Evolutionary conservation across 2,888 invertebrate genomes (phyloP).

Genomic region (Marronus borbonicus): DNA sequence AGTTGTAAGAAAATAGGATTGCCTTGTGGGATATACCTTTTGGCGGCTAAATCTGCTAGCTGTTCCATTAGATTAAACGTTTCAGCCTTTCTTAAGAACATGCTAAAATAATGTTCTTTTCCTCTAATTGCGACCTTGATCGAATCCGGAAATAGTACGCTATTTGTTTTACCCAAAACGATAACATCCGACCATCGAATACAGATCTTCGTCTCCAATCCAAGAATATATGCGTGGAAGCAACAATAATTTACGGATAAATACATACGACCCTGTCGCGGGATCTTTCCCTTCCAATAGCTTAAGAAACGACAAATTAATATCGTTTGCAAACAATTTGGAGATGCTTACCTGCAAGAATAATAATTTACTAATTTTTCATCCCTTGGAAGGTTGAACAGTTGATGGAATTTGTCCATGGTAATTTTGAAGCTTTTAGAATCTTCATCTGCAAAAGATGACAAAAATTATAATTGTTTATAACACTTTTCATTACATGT

Average conservation of each 20-base stretch:
- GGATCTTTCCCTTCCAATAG: conserved; percentile 93
- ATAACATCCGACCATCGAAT: conserved; percentile 94
- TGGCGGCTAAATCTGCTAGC: conserved; percentile 97
- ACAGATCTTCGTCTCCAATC: conserved; percentile 89
- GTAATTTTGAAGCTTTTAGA: conserved; percentile 84
- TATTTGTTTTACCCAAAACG: conserved; percentile 84
- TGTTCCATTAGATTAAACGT: conserved; percentile 95
- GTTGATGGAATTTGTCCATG: conserved; percentile 86
- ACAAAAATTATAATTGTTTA: neutral
- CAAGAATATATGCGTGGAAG: conserved; percentile 96
- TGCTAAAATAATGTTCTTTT: conserved; percentile 90
- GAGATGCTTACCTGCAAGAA: conserved; percentile 84
- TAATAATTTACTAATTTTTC: conserved; percentile 97
- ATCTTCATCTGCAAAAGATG: conserved; percentile 82
- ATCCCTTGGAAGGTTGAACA: conserved; percentile 92
- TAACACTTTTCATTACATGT: too few relatives aligned
- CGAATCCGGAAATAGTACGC: conserved; percentile 86
- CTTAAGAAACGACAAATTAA: conserved; percentile 70
- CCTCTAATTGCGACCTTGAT: conserved; percentile 90
- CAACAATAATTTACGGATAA: conserved; percentile 97
- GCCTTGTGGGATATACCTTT: conserved; percentile 72
- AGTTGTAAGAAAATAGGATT: too few relatives aligned
- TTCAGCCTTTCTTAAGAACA: conserved; percentile 91
- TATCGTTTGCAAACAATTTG: neutral
- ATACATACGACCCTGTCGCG: conserved; percentile 97